Base-by-base conservation (phyloP, 1,140 invertebrate genomes). In the Apis florea region DNA sequence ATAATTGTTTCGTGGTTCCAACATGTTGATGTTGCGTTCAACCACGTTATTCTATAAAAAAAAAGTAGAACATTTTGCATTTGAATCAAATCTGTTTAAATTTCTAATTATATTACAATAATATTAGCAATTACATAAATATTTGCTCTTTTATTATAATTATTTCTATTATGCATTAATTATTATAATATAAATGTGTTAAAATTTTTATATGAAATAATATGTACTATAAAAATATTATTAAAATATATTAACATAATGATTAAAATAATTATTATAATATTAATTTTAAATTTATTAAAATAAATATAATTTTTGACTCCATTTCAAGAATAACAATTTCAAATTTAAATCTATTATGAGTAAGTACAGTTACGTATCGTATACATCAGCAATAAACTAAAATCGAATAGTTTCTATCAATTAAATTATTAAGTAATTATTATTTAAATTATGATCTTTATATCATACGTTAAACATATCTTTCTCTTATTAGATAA, bases 1-100 rank as follows among this genome's bases (percentile, higher is more conserved):
- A 75, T 91, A 89, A 85, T 82, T 91, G 71, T 84, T 90, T 85
- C 86, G 89, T 54, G 91, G 89, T 85, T 93, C 92, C 84, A 92
- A 91, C 91, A 93, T 93, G 83, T 86, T 90, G 85, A 90, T 87
- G 66, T 86, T 85, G 78, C 86, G 90, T 84, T 93, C 90, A 75
- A 91, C 89, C 92, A 92, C 79, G 58, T 85, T 86, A 58, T 53
- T 86, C 84, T 86, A 63, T 13, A 64, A 56, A 72, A 81, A 69
- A 66, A 66, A 79, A 79, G 6, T 21, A 21, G 21, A 59, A 51
- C 2, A 78, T 31, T 59, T 59, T 17, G 19, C 4, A 77, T 19
- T 24, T 47, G 11, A 61, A 6, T n/a, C 5, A 59, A 70, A 31
- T 61, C 13, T 13, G 5, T 59, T 15, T 19, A 19, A 51, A 26